Evolutionary conservation across 2,888 invertebrate genomes (phyloP), one percentile per base, ranked within the genome.

Genomic region (Tenthredo mesomela): DNA sequence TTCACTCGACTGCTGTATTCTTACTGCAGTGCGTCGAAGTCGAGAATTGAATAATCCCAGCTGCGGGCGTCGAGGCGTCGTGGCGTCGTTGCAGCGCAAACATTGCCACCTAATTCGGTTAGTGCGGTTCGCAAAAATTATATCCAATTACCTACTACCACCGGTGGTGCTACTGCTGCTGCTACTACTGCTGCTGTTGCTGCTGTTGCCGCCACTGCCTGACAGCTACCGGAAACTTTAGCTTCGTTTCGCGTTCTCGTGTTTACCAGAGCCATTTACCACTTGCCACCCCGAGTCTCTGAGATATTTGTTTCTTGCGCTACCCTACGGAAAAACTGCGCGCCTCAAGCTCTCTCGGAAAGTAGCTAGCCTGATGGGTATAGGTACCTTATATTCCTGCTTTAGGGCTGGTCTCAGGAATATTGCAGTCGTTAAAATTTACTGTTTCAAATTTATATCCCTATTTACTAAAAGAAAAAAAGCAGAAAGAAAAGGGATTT

Each of bases 81-180:
- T 15, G 75, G 75, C 75, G 75, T 77, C 75, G 75, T 77, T 77
- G 75, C 75, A 77, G 50, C 75, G 75, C 75, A 77, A 77, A 77
- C 75, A 77, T 50, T 40, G 75, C 75, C 75, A 29, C 75, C 75
- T 77, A 77, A 77, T 77, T 77, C 75, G 75, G 75, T 77, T 77
- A 77, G 75, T 77, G 75, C 50, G 75, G 75, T 77, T 88, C 89
- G 87, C 89, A 91, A 91, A 91, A 91, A 91, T 91, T 90, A 91
- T 90, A 91, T 90, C 89, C 89, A 91, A 91, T 90, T 91, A 91
- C 89, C 89, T 86, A 88, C 85, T 15, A 43, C 71, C 54, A 54
- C 54, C 54, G n/a, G 54, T 54, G 47, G 47, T 47, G 47, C 40
- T 43, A 18, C 50, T 50, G 18, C 54, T 54, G 18, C 54, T 54